A percentile compares a stretch with the other conserved stretches of the same genome.
These are phyloP conservation scores for Bucorvus abyssinicus DNA, from an alignment of 2,797 vertebrate species.

Conservation along the genomic window DNA sequence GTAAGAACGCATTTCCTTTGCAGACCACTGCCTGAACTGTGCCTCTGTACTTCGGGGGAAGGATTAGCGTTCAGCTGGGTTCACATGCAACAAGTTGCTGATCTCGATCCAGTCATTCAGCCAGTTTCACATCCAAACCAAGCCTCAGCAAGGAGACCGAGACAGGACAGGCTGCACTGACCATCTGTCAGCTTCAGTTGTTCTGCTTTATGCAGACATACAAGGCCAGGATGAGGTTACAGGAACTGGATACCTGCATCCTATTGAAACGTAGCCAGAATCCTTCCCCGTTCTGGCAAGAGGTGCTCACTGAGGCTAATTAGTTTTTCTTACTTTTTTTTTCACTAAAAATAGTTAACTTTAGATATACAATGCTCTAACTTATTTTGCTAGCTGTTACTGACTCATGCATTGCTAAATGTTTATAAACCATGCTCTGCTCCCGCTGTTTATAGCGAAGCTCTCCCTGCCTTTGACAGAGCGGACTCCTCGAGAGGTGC, in stretches of 20 bases:
- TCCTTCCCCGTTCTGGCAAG: not conserved
- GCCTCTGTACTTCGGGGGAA: not conserved
- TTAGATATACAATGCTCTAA: not conserved
- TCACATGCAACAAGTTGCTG: not conserved
- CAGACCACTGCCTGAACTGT: not conserved
- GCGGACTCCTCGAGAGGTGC: constrained; percentile 10
- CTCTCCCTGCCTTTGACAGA: not conserved
- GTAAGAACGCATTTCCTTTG: not conserved
- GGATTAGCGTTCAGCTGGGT: not conserved
- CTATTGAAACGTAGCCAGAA: not conserved
- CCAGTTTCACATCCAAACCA: not conserved
- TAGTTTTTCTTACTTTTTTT: not conserved
- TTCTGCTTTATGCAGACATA: not conserved
- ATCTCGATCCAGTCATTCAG: not conserved
- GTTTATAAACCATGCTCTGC: not conserved
- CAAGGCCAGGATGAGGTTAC: not conserved
- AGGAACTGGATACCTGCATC: not conserved
- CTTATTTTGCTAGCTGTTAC: not conserved
- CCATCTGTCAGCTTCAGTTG: not conserved
- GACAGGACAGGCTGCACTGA: not conserved
- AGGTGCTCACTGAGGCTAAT: not conserved
- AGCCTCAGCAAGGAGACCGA: not conserved
- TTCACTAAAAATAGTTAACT: not conserved
- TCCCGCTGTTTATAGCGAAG: not conserved
- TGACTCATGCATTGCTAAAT: not conserved